Evolutionary conservation across 2,888 invertebrate genomes (phyloP).

Genomic region (Drosophila pseudotalamancana): DNA sequence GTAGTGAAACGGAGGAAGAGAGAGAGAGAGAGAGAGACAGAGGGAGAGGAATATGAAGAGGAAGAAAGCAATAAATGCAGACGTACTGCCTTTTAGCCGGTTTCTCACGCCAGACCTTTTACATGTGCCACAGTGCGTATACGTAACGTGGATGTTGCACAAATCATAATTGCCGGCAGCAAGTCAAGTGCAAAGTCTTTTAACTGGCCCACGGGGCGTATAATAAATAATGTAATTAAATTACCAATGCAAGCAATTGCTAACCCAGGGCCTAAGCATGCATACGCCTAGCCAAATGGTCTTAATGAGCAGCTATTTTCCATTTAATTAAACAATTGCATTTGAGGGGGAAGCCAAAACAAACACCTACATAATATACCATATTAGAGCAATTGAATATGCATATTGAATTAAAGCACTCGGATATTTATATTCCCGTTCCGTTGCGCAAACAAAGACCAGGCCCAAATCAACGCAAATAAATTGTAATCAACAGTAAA

Average conservation of each 20-base stretch:
- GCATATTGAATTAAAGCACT: constrained; percentile 32
- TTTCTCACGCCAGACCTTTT: constrained; percentile 10
- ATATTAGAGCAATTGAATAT: constrained; percentile 40
- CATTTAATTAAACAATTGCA: constrained; percentile 72
- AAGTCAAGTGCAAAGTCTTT: constrained; percentile 39
- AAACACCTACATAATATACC: constrained; percentile 54
- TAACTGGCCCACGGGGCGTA: constrained; percentile 34
- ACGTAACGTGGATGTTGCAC: constrained; percentile 41
- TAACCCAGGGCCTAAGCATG: constrained; percentile 3
- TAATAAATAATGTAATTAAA: constrained; percentile 73
- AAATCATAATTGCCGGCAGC: constrained; percentile 56
- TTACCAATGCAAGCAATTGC: constrained; percentile 50
- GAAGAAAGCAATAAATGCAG: constrained; percentile 19
- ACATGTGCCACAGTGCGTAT: constrained; percentile 62
- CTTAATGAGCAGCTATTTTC: constrained; percentile 50
- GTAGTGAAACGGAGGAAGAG: background rate
- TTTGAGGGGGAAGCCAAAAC: constrained; percentile 19
- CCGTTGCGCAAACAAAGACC: constrained; percentile 28
- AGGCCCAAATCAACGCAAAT: constrained; percentile 50
- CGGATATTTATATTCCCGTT: constrained; percentile 41
- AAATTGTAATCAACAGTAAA: constrained; percentile 76
- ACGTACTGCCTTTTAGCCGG: background rate
- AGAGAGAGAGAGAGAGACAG: background rate
- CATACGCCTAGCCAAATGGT: constrained; percentile 16
- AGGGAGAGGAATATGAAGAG: background rate